phyloP scores from a whole-genome alignment of 23 tunicate genomes.

The Clavelina lepadiformis region DNA sequence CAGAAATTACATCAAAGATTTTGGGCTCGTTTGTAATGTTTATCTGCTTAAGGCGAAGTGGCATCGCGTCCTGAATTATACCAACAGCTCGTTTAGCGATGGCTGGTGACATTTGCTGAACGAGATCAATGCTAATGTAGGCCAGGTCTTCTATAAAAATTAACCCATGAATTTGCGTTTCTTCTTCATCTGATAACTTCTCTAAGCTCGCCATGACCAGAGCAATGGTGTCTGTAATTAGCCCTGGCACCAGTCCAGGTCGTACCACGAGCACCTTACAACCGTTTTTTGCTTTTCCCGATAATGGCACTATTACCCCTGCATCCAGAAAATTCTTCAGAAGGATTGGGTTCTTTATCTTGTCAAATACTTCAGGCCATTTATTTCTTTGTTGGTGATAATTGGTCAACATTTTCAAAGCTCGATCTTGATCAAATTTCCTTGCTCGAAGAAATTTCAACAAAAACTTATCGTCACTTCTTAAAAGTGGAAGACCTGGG shows the following conservation, averaged over 20 bases:
- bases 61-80: conserved; percentile 59
- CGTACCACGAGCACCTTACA: conserved; percentile 42
- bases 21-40: conserved; percentile 52
- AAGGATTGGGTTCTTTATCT: conserved; percentile 52
- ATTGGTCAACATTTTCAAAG: conserved; percentile 32
- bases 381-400: conserved; percentile 36
- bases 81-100: conserved; percentile 40
- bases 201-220: conserved; percentile 26
- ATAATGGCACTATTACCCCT: conserved; percentile 28
- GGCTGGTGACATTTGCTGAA: conserved; percentile 53
- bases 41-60: conserved; percentile 49
- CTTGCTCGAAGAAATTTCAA: conserved; percentile 68
- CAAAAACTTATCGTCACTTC: conserved; percentile 40
- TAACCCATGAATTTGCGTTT: conserved; percentile 62
- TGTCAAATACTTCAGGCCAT: conserved; percentile 64
- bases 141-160: conserved; percentile 43
- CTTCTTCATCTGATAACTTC: conserved; percentile 50
- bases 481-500: conserved; percentile 9
- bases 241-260: conserved; percentile 40
- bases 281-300: conserved; percentile 44
- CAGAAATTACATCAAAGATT: conserved; percentile 53
- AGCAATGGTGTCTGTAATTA: conserved; percentile 47
- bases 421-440: conserved; percentile 47
- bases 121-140: conserved; percentile 29
- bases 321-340: conserved; percentile 26